Conservation (phyloP, 2,797 vertebrate species). For the Neopelma chrysocephalum region DNA sequence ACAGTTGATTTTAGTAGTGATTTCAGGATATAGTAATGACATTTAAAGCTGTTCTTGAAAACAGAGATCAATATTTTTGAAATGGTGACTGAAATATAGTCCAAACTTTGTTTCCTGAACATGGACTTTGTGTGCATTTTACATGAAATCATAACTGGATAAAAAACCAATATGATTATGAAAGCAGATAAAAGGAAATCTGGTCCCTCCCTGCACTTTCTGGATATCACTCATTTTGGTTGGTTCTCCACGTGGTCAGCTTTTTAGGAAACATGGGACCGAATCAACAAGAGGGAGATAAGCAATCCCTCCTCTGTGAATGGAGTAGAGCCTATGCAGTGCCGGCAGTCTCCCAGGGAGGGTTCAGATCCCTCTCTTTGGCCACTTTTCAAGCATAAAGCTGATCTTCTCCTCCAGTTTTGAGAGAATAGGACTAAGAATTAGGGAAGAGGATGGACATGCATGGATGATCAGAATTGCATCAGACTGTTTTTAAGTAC, state of each 20-base stretch:
- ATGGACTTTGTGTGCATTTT: not conserved
- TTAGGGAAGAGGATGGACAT: not conserved
- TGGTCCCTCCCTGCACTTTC: not conserved
- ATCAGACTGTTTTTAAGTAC: not conserved
- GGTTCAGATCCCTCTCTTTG: not conserved
- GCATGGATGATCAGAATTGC: not conserved
- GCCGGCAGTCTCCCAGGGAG: not conserved
- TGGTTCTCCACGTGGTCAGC: not conserved
- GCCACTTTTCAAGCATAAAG: not conserved
- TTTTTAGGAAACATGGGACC: not conserved
- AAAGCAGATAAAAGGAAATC: not conserved
- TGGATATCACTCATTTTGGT: not conserved
- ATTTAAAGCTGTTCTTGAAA: not conserved
- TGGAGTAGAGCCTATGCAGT: fast-evolving
- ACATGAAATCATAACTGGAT: not conserved
- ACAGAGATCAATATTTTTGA: not conserved
- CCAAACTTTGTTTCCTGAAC: not conserved
- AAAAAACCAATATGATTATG: not conserved
- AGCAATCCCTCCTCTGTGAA: not conserved
- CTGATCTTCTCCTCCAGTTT: not conserved
- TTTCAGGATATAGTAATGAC: not conserved
- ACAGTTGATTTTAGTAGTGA: not conserved
- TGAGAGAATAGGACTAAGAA: not conserved
- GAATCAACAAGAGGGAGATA: not conserved
- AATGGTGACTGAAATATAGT: not conserved